Evolutionary conservation across 2,113 vertebrate species (phyloP).

Genomic region (Lamprotornis superbus): DNA sequence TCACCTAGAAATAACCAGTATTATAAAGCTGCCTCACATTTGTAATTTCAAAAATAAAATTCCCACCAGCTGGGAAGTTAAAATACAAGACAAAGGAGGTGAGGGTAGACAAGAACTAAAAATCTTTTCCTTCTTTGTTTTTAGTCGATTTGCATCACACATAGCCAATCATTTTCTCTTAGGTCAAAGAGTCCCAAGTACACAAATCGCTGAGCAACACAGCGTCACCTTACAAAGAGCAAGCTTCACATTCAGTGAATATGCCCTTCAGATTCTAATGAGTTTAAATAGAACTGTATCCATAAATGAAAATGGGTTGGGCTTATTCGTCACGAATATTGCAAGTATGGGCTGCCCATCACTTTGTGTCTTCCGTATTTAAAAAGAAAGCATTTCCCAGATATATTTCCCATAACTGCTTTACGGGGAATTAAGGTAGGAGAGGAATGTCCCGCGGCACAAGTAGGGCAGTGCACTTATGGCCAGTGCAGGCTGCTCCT

Average conservation of each 20-base stretch:
- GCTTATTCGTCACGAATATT: background rate
- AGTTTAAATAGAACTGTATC: background rate
- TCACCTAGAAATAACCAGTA: background rate
- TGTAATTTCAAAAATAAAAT: background rate
- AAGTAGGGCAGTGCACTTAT: background rate
- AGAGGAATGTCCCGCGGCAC: accelerated
- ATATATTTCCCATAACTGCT: too few relatives aligned
- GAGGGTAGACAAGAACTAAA: background rate
- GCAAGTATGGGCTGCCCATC: background rate
- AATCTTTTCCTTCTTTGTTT: background rate
- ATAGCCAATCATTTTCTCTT: background rate
- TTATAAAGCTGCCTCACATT: background rate
- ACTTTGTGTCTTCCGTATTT: background rate
- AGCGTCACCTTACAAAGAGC: background rate
- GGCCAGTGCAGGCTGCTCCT: background rate
- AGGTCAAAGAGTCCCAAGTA: background rate
- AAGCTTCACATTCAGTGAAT: background rate
- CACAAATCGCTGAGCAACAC: background rate
- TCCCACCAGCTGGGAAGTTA: background rate
- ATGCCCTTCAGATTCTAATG: background rate
- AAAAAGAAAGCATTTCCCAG: background rate
- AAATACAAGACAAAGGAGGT: background rate
- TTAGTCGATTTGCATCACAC: background rate
- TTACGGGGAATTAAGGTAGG: background rate
- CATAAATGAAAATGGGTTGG: background rate